Evolutionary conservation across 2,113 vertebrate species (phyloP).

Genomic region (zebrafish (Danio rerio)): DNA sequence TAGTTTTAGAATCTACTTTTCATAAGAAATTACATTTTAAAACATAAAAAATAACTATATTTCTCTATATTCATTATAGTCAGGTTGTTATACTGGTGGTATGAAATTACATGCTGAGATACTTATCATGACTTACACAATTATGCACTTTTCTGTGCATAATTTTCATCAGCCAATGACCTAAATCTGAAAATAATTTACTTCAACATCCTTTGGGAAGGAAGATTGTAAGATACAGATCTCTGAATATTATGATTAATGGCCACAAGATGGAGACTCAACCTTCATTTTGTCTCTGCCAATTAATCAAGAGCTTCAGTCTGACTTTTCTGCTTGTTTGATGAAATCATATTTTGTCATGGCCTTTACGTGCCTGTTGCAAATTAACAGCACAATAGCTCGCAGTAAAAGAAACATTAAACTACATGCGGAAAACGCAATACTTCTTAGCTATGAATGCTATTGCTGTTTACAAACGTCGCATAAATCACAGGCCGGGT

Average conservation of each 20-base stretch:
- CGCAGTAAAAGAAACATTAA: background rate
- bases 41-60: too few relatives aligned
- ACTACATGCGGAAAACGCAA: background rate
- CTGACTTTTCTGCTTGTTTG: background rate
- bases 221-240: slow-evolving; percentile 15
- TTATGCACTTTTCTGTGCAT: background rate
- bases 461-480: background rate
- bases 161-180: background rate
- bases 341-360: background rate
- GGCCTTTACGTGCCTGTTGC: background rate
- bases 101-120: background rate
- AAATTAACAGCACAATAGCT: background rate
- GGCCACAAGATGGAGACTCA: slow-evolving; percentile 44
- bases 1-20: too few relatives aligned
- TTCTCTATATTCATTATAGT: too few relatives aligned
- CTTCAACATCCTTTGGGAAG: background rate
- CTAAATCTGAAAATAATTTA: slow-evolving; percentile 7
- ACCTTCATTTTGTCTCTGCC: slow-evolving; percentile 28
- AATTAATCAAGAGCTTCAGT: background rate
- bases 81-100: too few relatives aligned
- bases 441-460: background rate
- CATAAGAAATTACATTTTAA: too few relatives aligned
- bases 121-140: background rate
- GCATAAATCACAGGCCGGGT: background rate
- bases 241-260: slow-evolving; percentile 31